phyloP scores from a whole-genome alignment of 2,113 vertebrate species.

The Eclectus roratus region DNA sequence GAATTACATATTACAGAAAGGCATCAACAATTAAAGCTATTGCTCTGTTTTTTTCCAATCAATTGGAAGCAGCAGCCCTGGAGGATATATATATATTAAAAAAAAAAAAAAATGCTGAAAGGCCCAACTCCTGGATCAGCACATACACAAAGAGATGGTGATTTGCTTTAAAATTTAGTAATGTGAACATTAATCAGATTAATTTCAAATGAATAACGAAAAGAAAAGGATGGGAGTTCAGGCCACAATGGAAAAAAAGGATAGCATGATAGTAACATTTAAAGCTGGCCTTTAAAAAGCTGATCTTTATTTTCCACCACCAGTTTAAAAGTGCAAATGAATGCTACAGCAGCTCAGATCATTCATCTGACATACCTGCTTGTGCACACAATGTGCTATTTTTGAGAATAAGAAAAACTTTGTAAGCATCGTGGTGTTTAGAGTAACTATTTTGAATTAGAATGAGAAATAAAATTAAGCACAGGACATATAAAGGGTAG shows the following conservation, averaged over 20 bases:
- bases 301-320: conserved; percentile 13
- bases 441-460: neutral
- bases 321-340: conserved; percentile 16
- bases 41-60: neutral
- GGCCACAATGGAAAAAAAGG: neutral
- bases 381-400: neutral
- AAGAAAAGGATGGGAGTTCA: neutral
- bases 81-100: neutral
- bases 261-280: neutral
- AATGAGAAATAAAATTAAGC: neutral
- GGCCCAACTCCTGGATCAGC: neutral
- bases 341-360: conserved; percentile 2
- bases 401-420: neutral
- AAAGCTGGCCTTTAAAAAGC: neutral
- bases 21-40: neutral
- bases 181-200: neutral
- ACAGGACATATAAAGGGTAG: neutral
- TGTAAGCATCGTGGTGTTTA: neutral
- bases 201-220: neutral
- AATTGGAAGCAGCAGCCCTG: neutral
- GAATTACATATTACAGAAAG: neutral
- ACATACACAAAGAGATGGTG: neutral
- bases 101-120: neutral
- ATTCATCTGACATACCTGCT: neutral
- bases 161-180: neutral